Evolutionary conservation across 1,140 invertebrate genomes (phyloP).

Genomic region (Lasioglossum baleicum): DNA sequence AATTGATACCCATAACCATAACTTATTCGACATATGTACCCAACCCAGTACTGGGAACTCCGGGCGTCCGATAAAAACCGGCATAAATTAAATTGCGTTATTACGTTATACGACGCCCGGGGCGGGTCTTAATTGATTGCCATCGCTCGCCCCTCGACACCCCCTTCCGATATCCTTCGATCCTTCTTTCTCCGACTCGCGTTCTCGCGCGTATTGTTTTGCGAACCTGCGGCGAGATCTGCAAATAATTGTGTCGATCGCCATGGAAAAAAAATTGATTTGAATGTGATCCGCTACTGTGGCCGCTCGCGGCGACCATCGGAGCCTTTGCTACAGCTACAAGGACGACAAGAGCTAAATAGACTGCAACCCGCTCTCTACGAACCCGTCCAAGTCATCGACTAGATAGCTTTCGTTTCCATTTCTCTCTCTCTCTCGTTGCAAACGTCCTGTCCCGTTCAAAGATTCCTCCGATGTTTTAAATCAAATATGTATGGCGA

Average conservation of each 20-base stretch:
- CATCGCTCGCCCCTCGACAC: constrained; percentile 20
- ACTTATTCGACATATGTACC: constrained; percentile 54
- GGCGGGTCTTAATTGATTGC: constrained; percentile 54
- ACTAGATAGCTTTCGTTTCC: too few relatives aligned
- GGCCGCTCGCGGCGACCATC: not conserved
- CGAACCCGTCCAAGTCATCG: too few relatives aligned
- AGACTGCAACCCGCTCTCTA: not conserved
- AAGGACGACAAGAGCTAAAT: not conserved
- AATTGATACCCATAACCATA: constrained; percentile 60
- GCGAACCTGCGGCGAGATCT: not conserved
- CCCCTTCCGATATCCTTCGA: not conserved
- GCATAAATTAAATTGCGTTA: constrained; percentile 61
- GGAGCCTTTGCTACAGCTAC: too few relatives aligned
- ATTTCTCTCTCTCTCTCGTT: too few relatives aligned
- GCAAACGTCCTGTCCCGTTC: too few relatives aligned
- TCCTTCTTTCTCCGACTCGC: not conserved
- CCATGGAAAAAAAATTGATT: not conserved
- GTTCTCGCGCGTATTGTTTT: not conserved
- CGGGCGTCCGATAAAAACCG: constrained; percentile 58
- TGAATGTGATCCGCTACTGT: constrained; percentile 6
- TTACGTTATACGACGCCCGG: constrained; percentile 55
- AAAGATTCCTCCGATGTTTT: too few relatives aligned
- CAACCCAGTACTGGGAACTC: constrained; percentile 59
- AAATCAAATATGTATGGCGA: too few relatives aligned
- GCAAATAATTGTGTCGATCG: constrained; percentile 4